Evolutionary conservation across 2,113 vertebrate species (phyloP), one percentile per base, ranked within the genome.

Genomic region (Pitta sordida): DNA sequence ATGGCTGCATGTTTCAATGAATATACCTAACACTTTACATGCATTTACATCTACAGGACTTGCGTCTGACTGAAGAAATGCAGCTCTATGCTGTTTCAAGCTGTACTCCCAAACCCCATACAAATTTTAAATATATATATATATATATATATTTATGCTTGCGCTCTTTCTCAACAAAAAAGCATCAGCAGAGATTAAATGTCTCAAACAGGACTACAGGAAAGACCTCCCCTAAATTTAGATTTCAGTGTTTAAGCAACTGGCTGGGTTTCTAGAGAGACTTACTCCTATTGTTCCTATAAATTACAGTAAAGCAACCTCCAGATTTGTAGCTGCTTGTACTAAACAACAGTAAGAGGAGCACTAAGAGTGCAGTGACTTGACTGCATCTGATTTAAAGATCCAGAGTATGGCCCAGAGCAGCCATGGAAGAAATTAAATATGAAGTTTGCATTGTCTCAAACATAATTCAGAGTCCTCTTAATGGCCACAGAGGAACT

Each of bases 391-490:
- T 85, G 27, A 52, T 56, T 87, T 71, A 73, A 90, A 41, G 34
- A 27, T 37, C 0, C 1, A 68, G 44, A 69, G 24, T n/a, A 90
- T 41, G 32, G 21, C n/a, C 0, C 1, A 63, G 44, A 62, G 24
- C 36, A 79, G 39, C 21, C 16, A 64, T 3, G 48, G 39, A 79
- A 83, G 14, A 88, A 90, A 93, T 46, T 0, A 81, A 91, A 48
- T 48, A 56, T 0, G 21, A 68, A 46, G 7, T 79, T 64, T 79
- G 5, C 6, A 14, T 76, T 90, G 48, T 34, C 49, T 79, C 62
- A 76, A 44, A 64, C 6, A 68, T 18, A 7, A 30, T 51, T 67
- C 39, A 53, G 44, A 83, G 16, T n/a, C 30, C 43, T 71, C 16
- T 64, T 27, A 13, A 60, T 48, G 10, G 27, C 36, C 52, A 44